Conservation (phyloP, 2,113 vertebrate species). For the Hippocampus barbouri region DNA sequence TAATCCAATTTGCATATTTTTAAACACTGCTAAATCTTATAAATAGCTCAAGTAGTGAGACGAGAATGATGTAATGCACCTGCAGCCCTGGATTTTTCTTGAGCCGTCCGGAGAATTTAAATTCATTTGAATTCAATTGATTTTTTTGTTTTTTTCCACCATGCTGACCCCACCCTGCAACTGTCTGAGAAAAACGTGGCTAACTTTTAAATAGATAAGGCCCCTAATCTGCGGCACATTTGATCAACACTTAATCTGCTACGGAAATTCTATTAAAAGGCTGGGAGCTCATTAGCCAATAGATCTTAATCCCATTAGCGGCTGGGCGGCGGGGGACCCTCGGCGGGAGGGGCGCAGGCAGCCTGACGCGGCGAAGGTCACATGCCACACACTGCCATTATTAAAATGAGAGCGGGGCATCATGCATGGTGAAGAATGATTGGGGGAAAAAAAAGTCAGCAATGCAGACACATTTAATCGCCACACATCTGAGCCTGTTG, state of each 20-base stretch:
- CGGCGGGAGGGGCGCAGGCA: slow-evolving; percentile 45
- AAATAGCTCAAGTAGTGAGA: slow-evolving; percentile 57
- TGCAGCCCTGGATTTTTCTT: slow-evolving; percentile 42
- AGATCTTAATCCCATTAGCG: slow-evolving; percentile 74
- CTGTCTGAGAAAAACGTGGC: slow-evolving; percentile 32
- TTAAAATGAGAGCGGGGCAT: slow-evolving; percentile 67
- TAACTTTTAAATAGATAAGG: slow-evolving; percentile 54
- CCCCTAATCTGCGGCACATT: slow-evolving; percentile 60
- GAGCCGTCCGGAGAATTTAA: slow-evolving; percentile 25
- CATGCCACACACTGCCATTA: slow-evolving; percentile 58
- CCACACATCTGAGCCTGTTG: slow-evolving; percentile 43
- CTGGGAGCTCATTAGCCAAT: slow-evolving; percentile 71
- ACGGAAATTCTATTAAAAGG: slow-evolving; percentile 67
- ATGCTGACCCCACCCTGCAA: slow-evolving; percentile 8
- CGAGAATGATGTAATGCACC: slow-evolving; percentile 30
- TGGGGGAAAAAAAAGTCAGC: slow-evolving; percentile 51
- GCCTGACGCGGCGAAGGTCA: slow-evolving; percentile 53
- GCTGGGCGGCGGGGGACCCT: slow-evolving; percentile 44
- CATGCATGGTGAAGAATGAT: slow-evolving; percentile 65
- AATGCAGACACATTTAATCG: slow-evolving; percentile 68
- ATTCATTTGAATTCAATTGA: slow-evolving; percentile 15
- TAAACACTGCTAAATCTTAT: slow-evolving; percentile 53
- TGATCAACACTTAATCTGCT: slow-evolving; percentile 69
- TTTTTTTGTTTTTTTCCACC: background rate
- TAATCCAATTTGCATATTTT: slow-evolving; percentile 59